Conservation (phyloP, 2,797 vertebrate species). For the Columba guinea region DNA sequence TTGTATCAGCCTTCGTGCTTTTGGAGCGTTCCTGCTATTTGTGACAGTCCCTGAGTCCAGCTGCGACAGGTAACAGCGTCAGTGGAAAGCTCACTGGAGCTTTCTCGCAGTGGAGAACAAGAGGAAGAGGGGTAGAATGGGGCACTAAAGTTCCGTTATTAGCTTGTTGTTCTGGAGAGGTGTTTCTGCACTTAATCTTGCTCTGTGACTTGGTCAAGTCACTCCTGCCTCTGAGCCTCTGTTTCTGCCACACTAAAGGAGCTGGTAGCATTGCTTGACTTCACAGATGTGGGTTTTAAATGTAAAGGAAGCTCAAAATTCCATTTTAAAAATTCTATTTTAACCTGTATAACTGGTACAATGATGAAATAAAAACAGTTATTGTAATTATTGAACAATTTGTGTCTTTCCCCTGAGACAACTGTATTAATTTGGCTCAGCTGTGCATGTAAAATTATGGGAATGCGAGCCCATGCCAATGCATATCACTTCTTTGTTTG, state of each 20-base stretch:
- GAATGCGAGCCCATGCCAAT: background rate
- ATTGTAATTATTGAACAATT: background rate
- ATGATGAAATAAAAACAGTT: background rate
- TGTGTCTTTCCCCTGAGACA: background rate
- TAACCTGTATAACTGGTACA: background rate
- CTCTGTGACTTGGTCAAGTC: background rate
- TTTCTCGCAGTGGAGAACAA: background rate
- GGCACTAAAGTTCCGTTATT: background rate
- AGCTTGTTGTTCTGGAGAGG: background rate
- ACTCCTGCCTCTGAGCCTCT: background rate
- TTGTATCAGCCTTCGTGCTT: background rate
- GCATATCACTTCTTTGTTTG: background rate
- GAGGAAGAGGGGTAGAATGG: background rate
- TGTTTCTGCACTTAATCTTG: background rate
- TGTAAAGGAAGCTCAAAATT: background rate
- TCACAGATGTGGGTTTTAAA: background rate
- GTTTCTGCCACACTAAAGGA: background rate
- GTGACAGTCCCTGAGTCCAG: background rate
- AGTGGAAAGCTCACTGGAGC: background rate
- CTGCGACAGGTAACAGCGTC: background rate
- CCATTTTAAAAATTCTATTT: background rate
- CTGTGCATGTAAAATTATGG: background rate
- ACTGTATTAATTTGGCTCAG: background rate
- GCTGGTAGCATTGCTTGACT: background rate
- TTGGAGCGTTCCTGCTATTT: background rate